phyloP scores from a whole-genome alignment of 2,113 vertebrate species.

The Chloropsis hardwickii region DNA sequence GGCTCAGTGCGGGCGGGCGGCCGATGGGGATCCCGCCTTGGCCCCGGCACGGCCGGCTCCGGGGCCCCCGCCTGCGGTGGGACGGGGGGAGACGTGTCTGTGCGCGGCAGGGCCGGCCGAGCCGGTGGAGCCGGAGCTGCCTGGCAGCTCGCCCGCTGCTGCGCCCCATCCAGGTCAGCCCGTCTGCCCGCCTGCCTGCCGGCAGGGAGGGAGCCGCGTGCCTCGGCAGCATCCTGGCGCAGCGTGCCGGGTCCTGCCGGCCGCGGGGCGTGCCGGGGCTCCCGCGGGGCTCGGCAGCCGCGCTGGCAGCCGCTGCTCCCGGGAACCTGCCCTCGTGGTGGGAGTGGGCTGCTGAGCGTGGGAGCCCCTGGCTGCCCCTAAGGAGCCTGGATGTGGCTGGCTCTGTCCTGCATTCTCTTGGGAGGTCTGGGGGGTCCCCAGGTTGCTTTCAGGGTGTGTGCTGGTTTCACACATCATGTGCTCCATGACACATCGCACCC shows the following conservation, averaged over 20 bases:
- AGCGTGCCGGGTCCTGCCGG: slow-evolving; percentile 13
- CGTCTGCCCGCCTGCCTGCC: not conserved
- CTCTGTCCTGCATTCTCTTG: fast-evolving
- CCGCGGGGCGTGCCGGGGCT: not conserved
- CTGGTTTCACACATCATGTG: fast-evolving
- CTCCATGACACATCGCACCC: fast-evolving
- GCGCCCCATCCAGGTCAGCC: slow-evolving; percentile 27
- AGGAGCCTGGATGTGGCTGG: not conserved
- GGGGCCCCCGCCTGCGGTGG: not conserved
- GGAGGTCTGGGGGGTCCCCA: not conserved
- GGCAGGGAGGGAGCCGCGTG: not conserved
- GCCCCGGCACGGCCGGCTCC: not conserved
- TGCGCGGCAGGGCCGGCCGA: not conserved
- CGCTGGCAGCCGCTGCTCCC: not conserved
- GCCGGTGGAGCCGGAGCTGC: slow-evolving; percentile 26
- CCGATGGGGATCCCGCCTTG: not conserved
- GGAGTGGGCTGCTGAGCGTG: not conserved
- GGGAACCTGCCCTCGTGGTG: fast-evolving
- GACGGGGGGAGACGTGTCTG: not conserved
- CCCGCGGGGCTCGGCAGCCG: not conserved
- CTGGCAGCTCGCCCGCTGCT: not conserved
- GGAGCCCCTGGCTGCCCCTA: not conserved
- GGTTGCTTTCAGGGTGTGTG: not conserved
- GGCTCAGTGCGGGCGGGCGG: not conserved
- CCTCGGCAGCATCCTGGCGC: slow-evolving; percentile 9